Percentiles rank a stretch among this genome's conserved stretches.
Conservation (phyloP, 1,140 invertebrate genomes). For the Drosophila truncata region DNA sequence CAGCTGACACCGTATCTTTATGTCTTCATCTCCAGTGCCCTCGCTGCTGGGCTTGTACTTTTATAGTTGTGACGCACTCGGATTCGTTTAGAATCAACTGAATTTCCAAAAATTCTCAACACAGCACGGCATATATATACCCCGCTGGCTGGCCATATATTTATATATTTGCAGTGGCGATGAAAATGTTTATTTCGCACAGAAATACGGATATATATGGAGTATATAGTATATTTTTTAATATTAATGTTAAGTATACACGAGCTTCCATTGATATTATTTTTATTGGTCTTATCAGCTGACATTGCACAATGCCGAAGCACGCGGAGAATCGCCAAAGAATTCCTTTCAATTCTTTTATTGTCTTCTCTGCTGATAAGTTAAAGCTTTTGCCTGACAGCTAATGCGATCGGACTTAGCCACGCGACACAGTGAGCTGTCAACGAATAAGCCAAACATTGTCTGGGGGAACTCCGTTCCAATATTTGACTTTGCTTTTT, state of each 20-base stretch:
- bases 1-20: conserved; percentile 19
- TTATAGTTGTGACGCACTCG: conserved; percentile 37
- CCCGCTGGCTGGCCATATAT: conserved; percentile 16
- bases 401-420: conserved; percentile 39
- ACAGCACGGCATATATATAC: not conserved
- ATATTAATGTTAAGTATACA: conserved; percentile 24
- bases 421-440: conserved; percentile 37
- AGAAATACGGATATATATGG: conserved; percentile 25
- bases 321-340: not conserved
- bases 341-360: conserved; percentile 32
- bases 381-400: conserved; percentile 18
- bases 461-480: not conserved
- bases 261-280: conserved; percentile 47
- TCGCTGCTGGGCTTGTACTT: conserved; percentile 9
- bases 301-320: conserved; percentile 16
- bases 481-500: conserved; percentile 45
- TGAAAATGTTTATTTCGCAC: conserved; percentile 13
- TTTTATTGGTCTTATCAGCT: conserved; percentile 44
- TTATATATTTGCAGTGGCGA: conserved; percentile 41
- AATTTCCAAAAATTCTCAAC: conserved; percentile 41
- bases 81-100: conserved; percentile 36
- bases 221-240: not conserved
- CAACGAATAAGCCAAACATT: conserved; percentile 40
- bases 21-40: conserved; percentile 4
- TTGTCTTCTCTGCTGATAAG: conserved; percentile 20